These are phyloP conservation scores for Lomographa bimaculata DNA, from an alignment of 2,888 invertebrate species.

Conservation along the genomic window DNA sequence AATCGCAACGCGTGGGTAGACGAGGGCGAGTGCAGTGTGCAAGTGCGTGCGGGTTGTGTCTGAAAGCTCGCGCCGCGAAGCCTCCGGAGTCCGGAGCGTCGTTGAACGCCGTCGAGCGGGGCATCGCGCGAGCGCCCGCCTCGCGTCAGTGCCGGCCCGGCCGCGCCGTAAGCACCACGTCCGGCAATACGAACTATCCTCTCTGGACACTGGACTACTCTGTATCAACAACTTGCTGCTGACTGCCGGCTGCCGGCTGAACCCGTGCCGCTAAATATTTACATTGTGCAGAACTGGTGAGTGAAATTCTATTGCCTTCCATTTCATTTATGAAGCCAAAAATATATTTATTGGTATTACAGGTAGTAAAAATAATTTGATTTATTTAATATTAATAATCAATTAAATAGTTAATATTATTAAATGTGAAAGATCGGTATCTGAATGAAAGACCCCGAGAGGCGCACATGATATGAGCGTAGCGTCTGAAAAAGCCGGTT, in stretches of 20 bases:
- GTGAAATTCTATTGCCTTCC: constrained; percentile 40
- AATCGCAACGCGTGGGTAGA: constrained; percentile 78
- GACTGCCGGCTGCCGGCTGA: constrained; percentile 45
- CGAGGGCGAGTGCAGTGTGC: constrained; percentile 82
- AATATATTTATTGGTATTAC: too few species aligned
- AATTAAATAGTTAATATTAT: too few species aligned
- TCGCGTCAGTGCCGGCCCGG: constrained; percentile 83
- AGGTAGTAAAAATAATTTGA: too few species aligned
- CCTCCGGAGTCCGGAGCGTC: constrained; percentile 58
- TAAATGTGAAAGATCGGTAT: too few species aligned
- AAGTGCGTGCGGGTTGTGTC: constrained; percentile 79
- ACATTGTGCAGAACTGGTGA: constrained; percentile 66
- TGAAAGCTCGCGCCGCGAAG: constrained; percentile 81
- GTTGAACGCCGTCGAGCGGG: constrained; percentile 35
- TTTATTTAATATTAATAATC: too few species aligned
- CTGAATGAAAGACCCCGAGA: constrained; percentile 4
- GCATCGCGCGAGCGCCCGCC: constrained; percentile 47
- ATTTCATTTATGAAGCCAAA: not conserved
- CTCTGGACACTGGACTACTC: constrained; percentile 51
- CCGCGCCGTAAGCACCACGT: constrained; percentile 80
- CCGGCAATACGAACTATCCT: constrained; percentile 47
- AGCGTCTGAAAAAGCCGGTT: constrained; percentile 65
- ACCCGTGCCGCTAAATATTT: constrained; percentile 59
- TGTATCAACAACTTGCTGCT: constrained; percentile 51
- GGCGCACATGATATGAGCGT: constrained; percentile 38